Percentiles rank a stretch among this genome's conserved stretches.
phyloP scores from a whole-genome alignment of 2,113 vertebrate species.

The Plecturocebus donacophilus region DNA sequence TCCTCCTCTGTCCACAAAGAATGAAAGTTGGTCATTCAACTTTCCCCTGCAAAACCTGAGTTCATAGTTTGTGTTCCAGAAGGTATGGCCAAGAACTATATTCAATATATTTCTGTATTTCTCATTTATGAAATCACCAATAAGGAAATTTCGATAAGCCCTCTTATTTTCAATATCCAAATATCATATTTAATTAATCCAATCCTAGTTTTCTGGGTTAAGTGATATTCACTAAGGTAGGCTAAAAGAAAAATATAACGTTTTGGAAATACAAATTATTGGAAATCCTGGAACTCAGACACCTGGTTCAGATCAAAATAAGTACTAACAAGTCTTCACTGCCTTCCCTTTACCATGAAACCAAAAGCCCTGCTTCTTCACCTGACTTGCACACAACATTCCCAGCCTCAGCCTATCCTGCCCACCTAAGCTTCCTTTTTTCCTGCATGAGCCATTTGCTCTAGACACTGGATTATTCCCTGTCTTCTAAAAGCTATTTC shows the following conservation, averaged over 20 bases:
- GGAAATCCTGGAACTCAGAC: not conserved
- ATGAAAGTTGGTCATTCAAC: slow-evolving; percentile 67
- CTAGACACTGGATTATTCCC: not conserved
- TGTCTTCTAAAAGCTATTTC: slow-evolving; percentile 17
- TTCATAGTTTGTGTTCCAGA: not conserved
- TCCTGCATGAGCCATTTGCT: not conserved
- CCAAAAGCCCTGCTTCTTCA: not conserved
- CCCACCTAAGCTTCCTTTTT: not conserved
- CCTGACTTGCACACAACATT: not conserved
- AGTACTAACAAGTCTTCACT: not conserved
- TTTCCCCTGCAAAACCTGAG: slow-evolving; percentile 58
- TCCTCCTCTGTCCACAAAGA: not conserved
- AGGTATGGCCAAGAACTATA: slow-evolving; percentile 52
- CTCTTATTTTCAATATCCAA: slow-evolving; percentile 75
- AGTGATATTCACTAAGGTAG: not conserved
- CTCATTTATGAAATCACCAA: slow-evolving; percentile 78
- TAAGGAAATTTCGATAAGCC: slow-evolving; percentile 60
- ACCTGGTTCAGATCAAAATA: not conserved
- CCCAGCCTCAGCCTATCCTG: not conserved
- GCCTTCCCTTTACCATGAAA: not conserved
- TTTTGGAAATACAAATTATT: not conserved
- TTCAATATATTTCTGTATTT: slow-evolving; percentile 43
- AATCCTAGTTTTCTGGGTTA: not conserved
- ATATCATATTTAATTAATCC: slow-evolving; percentile 24
- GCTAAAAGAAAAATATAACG: not conserved